phyloP scores from a whole-genome alignment of 2,797 vertebrate species.

The Sparidentex hasta region DNA sequence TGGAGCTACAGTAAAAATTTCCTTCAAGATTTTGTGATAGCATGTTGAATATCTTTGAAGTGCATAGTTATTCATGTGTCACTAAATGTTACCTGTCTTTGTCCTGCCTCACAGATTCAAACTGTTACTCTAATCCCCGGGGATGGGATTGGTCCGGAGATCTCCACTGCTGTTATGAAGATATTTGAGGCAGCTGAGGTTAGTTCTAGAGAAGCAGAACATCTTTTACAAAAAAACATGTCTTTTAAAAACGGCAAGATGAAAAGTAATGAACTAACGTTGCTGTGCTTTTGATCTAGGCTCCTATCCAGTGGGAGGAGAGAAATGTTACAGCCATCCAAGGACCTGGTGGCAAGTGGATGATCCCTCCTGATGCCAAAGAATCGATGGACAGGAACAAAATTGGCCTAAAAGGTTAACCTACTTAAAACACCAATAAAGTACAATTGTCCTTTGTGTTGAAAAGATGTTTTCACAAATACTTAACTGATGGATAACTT shows the following conservation, averaged over 20 bases:
- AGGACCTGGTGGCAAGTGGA: slow-evolving; percentile 96
- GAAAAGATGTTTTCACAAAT: background rate
- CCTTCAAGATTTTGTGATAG: too few species aligned
- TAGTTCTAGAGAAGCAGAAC: slow-evolving; percentile 54
- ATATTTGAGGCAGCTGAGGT: slow-evolving; percentile 97
- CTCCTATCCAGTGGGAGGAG: slow-evolving; percentile 96
- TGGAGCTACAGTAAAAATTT: background rate
- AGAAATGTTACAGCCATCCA: slow-evolving; percentile 94
- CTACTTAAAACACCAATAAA: background rate
- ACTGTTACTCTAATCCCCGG: slow-evolving; percentile 98
- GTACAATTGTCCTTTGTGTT: background rate
- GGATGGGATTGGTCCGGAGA: slow-evolving; percentile 98
- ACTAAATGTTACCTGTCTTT: slow-evolving; percentile 30
- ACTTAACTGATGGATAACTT: background rate
- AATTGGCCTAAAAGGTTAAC: slow-evolving; percentile 97
- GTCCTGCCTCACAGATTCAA: slow-evolving; percentile 84
- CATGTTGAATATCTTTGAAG: background rate
- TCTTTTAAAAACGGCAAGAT: background rate
- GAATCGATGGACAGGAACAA: slow-evolving; percentile 98
- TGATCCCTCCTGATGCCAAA: slow-evolving; percentile 96
- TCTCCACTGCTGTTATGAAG: slow-evolving; percentile 93
- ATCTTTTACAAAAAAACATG: too few species aligned
- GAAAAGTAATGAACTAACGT: slow-evolving; percentile 1
- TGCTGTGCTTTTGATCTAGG: slow-evolving; percentile 73
- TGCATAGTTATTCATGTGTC: background rate